Base-by-base conservation (phyloP, 2,797 vertebrate genomes). In the Cetoscarus ocellatus region DNA sequence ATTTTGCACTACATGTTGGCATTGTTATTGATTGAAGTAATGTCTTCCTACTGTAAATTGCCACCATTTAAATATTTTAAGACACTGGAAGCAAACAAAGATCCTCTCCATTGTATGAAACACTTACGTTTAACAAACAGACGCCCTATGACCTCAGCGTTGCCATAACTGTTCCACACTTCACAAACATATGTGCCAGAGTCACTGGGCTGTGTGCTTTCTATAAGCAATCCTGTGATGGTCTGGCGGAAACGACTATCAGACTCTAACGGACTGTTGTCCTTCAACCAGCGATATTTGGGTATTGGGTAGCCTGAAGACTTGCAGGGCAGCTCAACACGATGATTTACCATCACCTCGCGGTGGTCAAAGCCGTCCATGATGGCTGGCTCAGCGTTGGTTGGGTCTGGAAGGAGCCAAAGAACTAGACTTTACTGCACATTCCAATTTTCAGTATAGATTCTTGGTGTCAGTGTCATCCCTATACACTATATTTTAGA, bases 101-200 rank as follows among this genome's bases (percentile, higher is more conserved):
- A 18, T 12, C 5, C 11, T 7, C 13, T 61, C 18, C 19, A 49
- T 47, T 56, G 10, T 58, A 8, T 47, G 50, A 70, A 53, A 45
- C 17, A 96, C 97, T 97, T 95, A 99, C 98, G 97, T 95, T 96
- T 99, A 64, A 99, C 95, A 57, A 96, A 90, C 48, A 99, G 93
- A n/a, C 79, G 94, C 12, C 98, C 98, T 84, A 98, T 93, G 85
- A 98, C 95, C 91, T 98, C 98, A 0, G 97, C 96, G 12, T 96
- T 99, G 61, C 98, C 98, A 6, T 98, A 99, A 86, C 94, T 97
- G 95, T 99, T 99, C 96, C 97, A 99, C 84, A 99, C 97, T 88
- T 99, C 98, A 10, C 98, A 99, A 42, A 97, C 96, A 0, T 99
- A 99, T 65, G 91, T 98, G 83, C 98, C 98, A 0, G 96, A 94